Conservation (phyloP, 2,797 vertebrate species). For the Hylomyscus alleni region DNA sequence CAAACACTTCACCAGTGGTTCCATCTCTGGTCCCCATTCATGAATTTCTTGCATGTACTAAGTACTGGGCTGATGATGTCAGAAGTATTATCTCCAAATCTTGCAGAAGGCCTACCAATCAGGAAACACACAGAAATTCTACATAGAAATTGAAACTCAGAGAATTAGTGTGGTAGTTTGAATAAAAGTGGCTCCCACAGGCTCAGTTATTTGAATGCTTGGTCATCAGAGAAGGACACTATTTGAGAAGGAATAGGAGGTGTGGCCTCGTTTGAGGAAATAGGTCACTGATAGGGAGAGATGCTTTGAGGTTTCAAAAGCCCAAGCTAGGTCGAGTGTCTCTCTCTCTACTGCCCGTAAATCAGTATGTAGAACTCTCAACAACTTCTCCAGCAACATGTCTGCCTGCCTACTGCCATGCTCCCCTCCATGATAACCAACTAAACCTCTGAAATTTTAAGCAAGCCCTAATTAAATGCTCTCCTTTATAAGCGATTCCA, state of each 20-base stretch:
- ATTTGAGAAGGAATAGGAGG: background rate
- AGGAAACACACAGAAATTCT: background rate
- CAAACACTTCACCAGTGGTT: background rate
- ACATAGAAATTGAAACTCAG: background rate
- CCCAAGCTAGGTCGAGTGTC: background rate
- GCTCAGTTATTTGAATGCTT: background rate
- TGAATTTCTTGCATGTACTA: background rate
- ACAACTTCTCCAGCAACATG: background rate
- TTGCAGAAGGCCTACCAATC: background rate
- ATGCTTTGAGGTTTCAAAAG: background rate
- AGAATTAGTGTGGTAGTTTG: too few relatives aligned
- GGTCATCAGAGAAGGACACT: background rate
- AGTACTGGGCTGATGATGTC: background rate
- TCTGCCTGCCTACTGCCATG: background rate
- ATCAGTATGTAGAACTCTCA: background rate
- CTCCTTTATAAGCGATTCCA: background rate
- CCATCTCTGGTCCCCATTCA: background rate
- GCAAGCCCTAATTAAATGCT: too few relatives aligned
- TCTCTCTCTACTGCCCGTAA: background rate
- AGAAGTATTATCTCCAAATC: background rate
- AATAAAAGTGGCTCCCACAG: too few relatives aligned
- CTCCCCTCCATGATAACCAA: background rate
- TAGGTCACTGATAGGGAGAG: background rate
- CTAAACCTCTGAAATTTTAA: background rate
- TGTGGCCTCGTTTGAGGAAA: background rate